A percentile compares a stretch with the other conserved stretches of the same genome.
Evolutionary conservation across 2,888 invertebrate species (phyloP).

Genomic region (Altica lythri): DNA sequence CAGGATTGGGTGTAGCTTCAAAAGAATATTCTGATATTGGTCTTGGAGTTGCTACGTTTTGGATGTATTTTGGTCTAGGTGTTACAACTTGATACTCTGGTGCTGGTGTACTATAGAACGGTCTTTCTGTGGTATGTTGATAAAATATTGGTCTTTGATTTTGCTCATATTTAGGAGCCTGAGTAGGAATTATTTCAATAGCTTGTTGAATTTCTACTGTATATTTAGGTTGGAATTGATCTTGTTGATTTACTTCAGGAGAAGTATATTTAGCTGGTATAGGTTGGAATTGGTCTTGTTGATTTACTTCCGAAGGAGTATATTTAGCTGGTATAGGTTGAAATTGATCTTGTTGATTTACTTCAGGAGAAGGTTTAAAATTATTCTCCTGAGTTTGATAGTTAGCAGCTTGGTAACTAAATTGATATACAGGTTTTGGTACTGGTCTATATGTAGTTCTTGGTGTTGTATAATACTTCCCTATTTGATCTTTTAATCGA

Average conservation of each 20-base stretch:
- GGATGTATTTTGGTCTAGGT: conserved; percentile 45
- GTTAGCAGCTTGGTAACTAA: conserved; percentile 70
- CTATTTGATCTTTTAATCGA: conserved; percentile 68
- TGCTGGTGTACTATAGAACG: conserved; percentile 61
- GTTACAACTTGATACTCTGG: conserved; percentile 36
- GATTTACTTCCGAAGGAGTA: too few relatives aligned
- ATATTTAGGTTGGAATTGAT: too few relatives aligned
- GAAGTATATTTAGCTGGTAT: conserved; percentile 46
- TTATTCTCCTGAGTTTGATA: conserved; percentile 53
- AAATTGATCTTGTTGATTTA: conserved; percentile 43
- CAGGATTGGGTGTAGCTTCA: conserved; percentile 58
- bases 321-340: conserved; percentile 47
- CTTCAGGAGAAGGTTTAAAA: conserved; percentile 46
- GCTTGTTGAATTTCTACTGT: conserved; percentile 55
- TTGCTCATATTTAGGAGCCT: conserved; percentile 33
- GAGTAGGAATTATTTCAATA: conserved; percentile 51
- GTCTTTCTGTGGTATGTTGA: conserved; percentile 52
- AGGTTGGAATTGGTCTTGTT: too few relatives aligned
- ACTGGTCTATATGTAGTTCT: conserved; percentile 55
- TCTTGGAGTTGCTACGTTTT: conserved; percentile 41
- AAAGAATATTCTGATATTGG: conserved; percentile 49
- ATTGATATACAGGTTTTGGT: conserved; percentile 71
- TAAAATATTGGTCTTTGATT: conserved; percentile 37
- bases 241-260: too few relatives aligned
- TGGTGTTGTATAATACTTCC: conserved; percentile 63